Evolutionary conservation across 1,140 invertebrate genomes (phyloP).

Genomic region (Pentalonia nigronervosa): DNA sequence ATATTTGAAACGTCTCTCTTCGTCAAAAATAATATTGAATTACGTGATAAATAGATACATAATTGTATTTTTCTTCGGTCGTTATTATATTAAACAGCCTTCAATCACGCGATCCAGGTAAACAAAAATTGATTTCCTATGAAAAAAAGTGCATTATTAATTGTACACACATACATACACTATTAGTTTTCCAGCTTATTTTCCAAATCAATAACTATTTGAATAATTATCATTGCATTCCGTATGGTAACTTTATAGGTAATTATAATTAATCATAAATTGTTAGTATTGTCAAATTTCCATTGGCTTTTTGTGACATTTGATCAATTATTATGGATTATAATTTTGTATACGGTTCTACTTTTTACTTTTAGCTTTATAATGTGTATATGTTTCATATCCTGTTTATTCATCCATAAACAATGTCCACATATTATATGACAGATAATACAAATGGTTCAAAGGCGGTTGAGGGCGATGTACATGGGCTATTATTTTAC

Average conservation of each 20-base stretch:
- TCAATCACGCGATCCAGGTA: no score
- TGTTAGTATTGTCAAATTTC: not conserved
- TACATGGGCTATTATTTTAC: constrained; percentile 14
- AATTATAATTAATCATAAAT: not conserved
- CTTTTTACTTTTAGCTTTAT: not conserved
- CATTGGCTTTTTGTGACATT: not conserved
- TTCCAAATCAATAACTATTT: not conserved
- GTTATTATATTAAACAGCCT: not conserved
- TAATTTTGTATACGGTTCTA: constrained; percentile 14
- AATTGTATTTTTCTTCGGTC: not conserved
- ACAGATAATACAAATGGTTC: constrained; percentile 12
- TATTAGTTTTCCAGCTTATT: not conserved
- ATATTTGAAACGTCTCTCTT: not conserved
- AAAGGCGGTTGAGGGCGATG: not conserved
- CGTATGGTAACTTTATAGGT: not conserved
- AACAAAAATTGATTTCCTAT: no score
- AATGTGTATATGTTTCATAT: not conserved
- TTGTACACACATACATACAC: no score
- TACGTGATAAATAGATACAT: not conserved
- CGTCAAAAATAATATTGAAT: not conserved
- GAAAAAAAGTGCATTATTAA: not conserved
- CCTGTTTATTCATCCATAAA: constrained; percentile 25
- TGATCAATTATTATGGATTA: not conserved
- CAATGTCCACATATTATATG: constrained; percentile 30
- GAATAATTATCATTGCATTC: not conserved